These are phyloP conservation scores for Anarsia innoxiella DNA, from an alignment of 2,888 invertebrate genomes.

Conservation along the genomic window DNA sequence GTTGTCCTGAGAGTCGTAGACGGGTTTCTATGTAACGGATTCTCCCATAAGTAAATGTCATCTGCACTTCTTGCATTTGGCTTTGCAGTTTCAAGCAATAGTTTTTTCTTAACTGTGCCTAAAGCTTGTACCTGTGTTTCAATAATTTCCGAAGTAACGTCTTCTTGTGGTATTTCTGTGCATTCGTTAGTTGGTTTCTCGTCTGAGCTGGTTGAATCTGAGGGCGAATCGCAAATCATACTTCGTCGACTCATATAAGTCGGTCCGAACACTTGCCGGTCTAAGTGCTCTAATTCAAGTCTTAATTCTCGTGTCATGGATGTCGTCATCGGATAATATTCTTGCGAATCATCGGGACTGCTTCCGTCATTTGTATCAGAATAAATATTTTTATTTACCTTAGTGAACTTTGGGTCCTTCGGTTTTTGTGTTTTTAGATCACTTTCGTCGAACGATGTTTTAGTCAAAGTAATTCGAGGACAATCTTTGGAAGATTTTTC, in stretches of 20 bases:
- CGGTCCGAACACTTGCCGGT: slow-evolving; percentile 86
- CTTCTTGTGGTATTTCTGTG: slow-evolving; percentile 37
- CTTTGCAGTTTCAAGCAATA: slow-evolving; percentile 50
- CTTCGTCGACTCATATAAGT: slow-evolving; percentile 56
- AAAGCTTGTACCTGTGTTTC: slow-evolving; percentile 34
- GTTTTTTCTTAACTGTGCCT: slow-evolving; percentile 46
- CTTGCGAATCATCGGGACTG: slow-evolving; percentile 87
- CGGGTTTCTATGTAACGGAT: slow-evolving; percentile 79
- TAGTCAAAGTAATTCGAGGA: slow-evolving; percentile 53
- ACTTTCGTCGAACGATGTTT: slow-evolving; percentile 48
- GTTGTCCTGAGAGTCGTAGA: slow-evolving; percentile 54
- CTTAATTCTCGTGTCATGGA: slow-evolving; percentile 89
- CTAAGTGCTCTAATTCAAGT: slow-evolving; percentile 87
- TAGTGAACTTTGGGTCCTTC: slow-evolving; percentile 39
- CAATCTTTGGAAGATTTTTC: slow-evolving; percentile 47
- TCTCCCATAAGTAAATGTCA: slow-evolving; percentile 87
- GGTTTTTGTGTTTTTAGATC: slow-evolving; percentile 30
- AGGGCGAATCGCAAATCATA: slow-evolving; percentile 57
- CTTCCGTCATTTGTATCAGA: slow-evolving; percentile 72
- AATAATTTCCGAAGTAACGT: slow-evolving; percentile 30
- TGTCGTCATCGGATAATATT: slow-evolving; percentile 91
- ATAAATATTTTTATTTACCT: slow-evolving; percentile 39
- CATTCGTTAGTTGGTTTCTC: slow-evolving; percentile 45
- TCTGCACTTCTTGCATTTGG: slow-evolving; percentile 72
- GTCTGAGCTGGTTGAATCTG: slow-evolving; percentile 60